Conservation (phyloP, 2,888 invertebrate genomes). For the Ophioninae sp. region DNA sequence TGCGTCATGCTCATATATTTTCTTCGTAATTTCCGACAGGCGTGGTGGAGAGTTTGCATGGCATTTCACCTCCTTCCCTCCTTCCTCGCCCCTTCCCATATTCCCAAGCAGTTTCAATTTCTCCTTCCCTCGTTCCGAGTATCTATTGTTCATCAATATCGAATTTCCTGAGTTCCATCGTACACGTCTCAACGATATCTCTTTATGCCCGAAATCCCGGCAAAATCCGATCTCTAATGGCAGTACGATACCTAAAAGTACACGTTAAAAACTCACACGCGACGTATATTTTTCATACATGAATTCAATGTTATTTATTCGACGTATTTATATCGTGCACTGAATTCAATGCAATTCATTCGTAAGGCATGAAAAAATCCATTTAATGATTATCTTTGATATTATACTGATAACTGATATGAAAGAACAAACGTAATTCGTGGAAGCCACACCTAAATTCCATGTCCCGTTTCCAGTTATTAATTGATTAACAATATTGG, state of each 20-base stretch:
- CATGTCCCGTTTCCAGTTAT: background rate
- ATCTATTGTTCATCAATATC: conserved; percentile 18
- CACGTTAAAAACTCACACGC: background rate
- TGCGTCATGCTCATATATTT: conserved; percentile 80
- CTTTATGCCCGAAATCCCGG: background rate
- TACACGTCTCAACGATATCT: background rate
- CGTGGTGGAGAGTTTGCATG: background rate
- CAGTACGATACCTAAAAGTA: background rate
- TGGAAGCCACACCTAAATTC: background rate
- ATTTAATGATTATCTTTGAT: background rate
- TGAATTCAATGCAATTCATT: background rate
- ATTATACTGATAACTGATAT: background rate
- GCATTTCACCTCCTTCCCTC: background rate
- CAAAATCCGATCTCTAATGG: background rate
- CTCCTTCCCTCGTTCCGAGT: background rate
- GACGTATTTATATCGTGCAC: background rate
- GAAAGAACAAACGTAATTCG: background rate
- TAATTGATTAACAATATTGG: background rate
- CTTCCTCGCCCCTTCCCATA: background rate
- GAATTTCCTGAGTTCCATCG: background rate
- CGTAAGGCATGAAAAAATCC: background rate
- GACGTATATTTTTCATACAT: background rate
- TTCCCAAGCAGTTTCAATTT: background rate
- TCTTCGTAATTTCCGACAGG: conserved; percentile 19
- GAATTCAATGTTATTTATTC: background rate